phyloP scores from a whole-genome alignment of 2,888 invertebrate species.

The Drosophila engyochracea region DNA sequence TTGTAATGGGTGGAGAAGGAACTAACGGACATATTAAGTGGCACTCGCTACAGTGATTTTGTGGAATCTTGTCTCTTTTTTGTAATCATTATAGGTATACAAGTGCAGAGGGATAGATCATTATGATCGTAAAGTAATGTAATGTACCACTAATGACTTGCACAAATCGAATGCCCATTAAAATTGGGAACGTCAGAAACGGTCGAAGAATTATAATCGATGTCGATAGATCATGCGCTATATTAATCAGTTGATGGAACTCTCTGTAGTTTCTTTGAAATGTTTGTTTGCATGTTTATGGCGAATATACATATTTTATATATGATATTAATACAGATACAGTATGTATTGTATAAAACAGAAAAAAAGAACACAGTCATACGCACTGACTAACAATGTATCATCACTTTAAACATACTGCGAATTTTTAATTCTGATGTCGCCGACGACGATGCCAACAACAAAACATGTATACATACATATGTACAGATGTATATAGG shows the following conservation, averaged over 20 bases:
- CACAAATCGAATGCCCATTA: slow-evolving; percentile 10
- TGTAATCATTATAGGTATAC: not conserved
- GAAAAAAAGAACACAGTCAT: not conserved
- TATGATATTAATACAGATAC: not conserved
- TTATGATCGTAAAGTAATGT: not conserved
- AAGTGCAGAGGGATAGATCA: not conserved
- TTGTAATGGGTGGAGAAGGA: not conserved
- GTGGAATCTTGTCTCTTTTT: not conserved
- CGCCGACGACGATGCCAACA: slow-evolving; percentile 28
- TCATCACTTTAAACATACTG: slow-evolving; percentile 47
- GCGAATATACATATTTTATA: slow-evolving; percentile 8
- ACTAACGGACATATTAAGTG: not conserved
- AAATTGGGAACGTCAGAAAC: not conserved
- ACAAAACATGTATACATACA: slow-evolving; percentile 14
- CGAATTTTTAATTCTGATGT: slow-evolving; percentile 50
- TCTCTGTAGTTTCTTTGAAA: not conserved
- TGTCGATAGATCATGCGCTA: slow-evolving; percentile 29
- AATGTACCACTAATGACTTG: slow-evolving; percentile 13
- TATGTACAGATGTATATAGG: slow-evolving; percentile 6
- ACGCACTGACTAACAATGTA: slow-evolving; percentile 31
- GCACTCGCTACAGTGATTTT: not conserved
- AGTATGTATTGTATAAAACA: not conserved
- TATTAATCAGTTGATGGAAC: slow-evolving; percentile 13
- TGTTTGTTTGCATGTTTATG: slow-evolving; percentile 4
- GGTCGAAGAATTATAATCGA: slow-evolving; percentile 19